phyloP scores from a whole-genome alignment of 1,140 invertebrate species.

The Saccostrea glomerata region DNA sequence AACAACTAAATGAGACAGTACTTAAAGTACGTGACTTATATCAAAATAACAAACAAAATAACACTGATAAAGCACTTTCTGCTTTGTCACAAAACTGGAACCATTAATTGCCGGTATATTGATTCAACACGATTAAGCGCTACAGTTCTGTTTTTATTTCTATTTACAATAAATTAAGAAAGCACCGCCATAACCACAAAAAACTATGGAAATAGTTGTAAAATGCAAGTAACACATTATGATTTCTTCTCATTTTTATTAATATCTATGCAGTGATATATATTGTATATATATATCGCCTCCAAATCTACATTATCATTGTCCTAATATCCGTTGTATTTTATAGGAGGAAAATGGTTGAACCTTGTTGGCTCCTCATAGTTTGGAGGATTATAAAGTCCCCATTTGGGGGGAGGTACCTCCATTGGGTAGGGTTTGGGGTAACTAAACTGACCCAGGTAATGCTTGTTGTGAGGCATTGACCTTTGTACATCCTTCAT shows the following conservation, averaged over 20 bases:
- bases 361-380: conserved; percentile 72
- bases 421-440: conserved; percentile 69
- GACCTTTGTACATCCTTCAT: conserved; percentile 68
- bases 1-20: no score
- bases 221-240: no score
- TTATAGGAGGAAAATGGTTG: conserved; percentile 72
- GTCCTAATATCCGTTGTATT: conserved; percentile 68
- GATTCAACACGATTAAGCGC: no score
- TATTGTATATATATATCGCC: neutral
- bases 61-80: no score
- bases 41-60: no score
- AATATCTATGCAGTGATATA: conserved; percentile 9
- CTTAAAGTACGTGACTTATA: no score
- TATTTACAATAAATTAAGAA: neutral
- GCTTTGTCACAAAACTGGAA: no score
- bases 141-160: no score
- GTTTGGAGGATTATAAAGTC: conserved; percentile 71
- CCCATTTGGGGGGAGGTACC: conserved; percentile 74
- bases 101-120: no score
- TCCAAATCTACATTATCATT: neutral
- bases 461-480: conserved; percentile 70
- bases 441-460: conserved; percentile 64
- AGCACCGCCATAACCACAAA: neutral
- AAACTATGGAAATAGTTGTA: neutral
- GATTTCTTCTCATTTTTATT: neutral